A percentile compares a stretch with the other conserved stretches of the same genome.
phyloP scores from a whole-genome alignment of 2,797 vertebrate species.

The Sebastes melanostomus region DNA sequence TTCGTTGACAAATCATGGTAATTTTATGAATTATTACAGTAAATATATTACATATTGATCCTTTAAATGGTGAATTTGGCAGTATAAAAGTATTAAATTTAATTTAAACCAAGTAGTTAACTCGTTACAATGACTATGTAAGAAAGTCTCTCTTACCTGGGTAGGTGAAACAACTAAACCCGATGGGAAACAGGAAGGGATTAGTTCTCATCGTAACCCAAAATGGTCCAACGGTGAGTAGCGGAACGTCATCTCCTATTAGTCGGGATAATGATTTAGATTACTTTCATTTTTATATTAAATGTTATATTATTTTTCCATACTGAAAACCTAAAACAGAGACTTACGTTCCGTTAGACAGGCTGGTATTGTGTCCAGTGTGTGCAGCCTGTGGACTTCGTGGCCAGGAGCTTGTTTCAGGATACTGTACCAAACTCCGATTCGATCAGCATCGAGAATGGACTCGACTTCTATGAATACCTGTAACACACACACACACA shows the following conservation, averaged over 20 bases:
- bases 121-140: background rate
- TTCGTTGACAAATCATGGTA: rapidly evolving
- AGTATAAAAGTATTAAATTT: background rate
- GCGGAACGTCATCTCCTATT: background rate
- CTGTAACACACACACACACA: constrained; percentile 24
- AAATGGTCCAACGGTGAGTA: constrained; percentile 25
- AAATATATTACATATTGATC: no score
- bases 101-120: background rate
- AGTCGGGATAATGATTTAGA: background rate
- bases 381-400: constrained; percentile 29
- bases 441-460: constrained; percentile 21
- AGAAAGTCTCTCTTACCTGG: constrained; percentile 42
- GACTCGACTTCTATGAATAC: constrained; percentile 60
- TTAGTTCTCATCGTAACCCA: constrained; percentile 30
- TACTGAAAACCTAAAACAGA: background rate
- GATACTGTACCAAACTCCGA: constrained; percentile 59
- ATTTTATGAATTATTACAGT: no score
- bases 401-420: background rate
- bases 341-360: background rate
- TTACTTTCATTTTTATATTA: background rate
- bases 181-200: constrained; percentile 57
- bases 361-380: background rate
- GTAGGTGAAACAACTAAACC: constrained; percentile 53
- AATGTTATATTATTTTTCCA: background rate
- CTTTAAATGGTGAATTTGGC: background rate